These are phyloP conservation scores for Gyrodactylus bullatarudis DNA, from an alignment of 1,140 invertebrate species.

Conservation along the genomic window DNA sequence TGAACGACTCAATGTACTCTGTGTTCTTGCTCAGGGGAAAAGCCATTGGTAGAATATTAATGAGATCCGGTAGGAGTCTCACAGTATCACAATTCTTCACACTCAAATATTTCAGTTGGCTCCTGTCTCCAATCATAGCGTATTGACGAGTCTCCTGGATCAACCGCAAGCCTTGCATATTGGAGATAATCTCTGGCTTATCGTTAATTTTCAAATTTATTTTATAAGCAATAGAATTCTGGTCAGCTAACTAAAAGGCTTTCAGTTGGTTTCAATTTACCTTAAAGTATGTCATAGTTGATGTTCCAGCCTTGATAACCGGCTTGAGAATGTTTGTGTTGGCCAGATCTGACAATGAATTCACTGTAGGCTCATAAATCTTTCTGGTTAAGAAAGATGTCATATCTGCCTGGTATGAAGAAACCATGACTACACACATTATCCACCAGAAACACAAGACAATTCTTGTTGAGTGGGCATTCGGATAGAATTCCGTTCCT, in stretches of 20 bases:
- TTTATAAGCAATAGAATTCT: neutral
- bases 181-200: neutral
- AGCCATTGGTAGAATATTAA: neutral
- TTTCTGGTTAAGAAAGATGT: constrained; percentile 2
- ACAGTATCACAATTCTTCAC: neutral
- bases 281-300: neutral
- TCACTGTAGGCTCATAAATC: neutral
- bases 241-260: neutral
- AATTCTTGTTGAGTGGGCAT: neutral
- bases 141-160: neutral
- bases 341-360: neutral
- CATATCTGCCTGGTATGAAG: constrained; percentile 2
- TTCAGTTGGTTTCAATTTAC: neutral
- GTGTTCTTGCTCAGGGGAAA: neutral
- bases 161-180: neutral
- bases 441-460: constrained; percentile 5
- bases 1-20: neutral
- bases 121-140: neutral
- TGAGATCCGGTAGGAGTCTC: neutral
- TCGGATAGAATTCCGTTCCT: constrained; percentile 6
- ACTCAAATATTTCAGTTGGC: neutral
- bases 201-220: neutral
- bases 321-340: neutral
- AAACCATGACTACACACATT: neutral
- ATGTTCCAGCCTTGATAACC: neutral